Conservation (phyloP, 2,888 invertebrate genomes). For the Cheilosia urbana region DNA sequence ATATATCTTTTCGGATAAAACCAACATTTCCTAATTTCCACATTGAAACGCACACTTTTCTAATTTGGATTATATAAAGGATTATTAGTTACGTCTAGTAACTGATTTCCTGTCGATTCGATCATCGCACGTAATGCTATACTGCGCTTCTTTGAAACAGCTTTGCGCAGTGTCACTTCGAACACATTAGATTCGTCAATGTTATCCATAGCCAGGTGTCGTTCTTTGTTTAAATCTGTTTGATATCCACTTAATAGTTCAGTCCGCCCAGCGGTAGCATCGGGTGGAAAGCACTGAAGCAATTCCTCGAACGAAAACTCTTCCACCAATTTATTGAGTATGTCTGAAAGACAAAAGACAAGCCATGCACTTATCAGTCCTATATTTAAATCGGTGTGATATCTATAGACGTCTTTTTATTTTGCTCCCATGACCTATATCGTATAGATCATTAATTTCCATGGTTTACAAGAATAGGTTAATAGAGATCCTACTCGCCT, state of each 20-base stretch:
- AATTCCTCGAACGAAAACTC: constrained; percentile 82
- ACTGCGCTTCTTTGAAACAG: constrained; percentile 86
- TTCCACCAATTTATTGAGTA: constrained; percentile 81
- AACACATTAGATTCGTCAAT: constrained; percentile 83
- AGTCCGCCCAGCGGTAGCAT: constrained; percentile 80
- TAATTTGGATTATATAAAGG: constrained; percentile 82
- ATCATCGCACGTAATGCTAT: constrained; percentile 86
- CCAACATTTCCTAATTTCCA: constrained; percentile 28
- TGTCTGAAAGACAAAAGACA: constrained; percentile 77
- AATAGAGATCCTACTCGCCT: too few relatives aligned
- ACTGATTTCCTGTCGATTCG: constrained; percentile 86
- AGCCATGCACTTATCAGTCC: too few relatives aligned
- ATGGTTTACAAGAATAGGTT: too few relatives aligned
- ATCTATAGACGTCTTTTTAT: too few relatives aligned
- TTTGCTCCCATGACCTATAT: too few relatives aligned
- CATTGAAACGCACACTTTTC: constrained; percentile 19
- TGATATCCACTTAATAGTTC: constrained; percentile 69
- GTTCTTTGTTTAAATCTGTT: constrained; percentile 57
- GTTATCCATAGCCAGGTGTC: constrained; percentile 81
- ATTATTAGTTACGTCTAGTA: constrained; percentile 84
- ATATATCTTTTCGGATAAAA: constrained; percentile 13
- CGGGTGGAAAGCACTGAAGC: constrained; percentile 82
- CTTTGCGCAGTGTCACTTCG: constrained; percentile 82
- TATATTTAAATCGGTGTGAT: too few relatives aligned
- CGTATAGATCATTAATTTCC: too few relatives aligned